Base-by-base conservation (phyloP, 2,113 vertebrate genomes). In the Gallinago undulata region DNA sequence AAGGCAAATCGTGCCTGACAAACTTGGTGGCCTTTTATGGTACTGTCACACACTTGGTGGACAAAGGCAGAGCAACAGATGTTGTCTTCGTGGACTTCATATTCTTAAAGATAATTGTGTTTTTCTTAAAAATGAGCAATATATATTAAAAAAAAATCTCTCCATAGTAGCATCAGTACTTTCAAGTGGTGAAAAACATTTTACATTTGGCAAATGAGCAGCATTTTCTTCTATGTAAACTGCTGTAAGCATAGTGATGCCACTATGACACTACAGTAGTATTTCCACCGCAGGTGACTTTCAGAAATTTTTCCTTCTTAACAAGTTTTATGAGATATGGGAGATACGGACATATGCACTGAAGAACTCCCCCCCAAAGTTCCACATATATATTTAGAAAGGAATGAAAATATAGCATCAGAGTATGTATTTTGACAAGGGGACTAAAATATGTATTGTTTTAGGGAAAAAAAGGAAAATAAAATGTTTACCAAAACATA, bases 201-300 rank as follows among this genome's bases (percentile, higher is more conserved):
- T 81, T 82, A 84, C 6, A 31, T 39, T 50, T 64, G 30, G 27
- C 35, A 93, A 78, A 94, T 22, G 24, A 78, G 12, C n/a, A 86
- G 24, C 85, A 69, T 73, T 92, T 96, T 91, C 56, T 96, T 91
- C 59, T 69, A 23, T 68, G 37, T 72, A 74, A 93, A 92, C 66
- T 86, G 25, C 31, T 90, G 35, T 56, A 73, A 89, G 88, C n/a
- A 68, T 64, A 81, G 39, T 48, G 53, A 89, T 94, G 35, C 21
- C 57, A 73, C 51, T 48, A 33, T 67, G 62, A 90, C 39, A 73
- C n/a, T 66, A 33, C n/a, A 91, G 31, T 17, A 74, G 39, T 86
- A 82, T 95, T 96, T 97, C 51, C 74, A 51, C 30, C 77, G 22
- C 19, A 11, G 28, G 19, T 82, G 59, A 72, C 45, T 50, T 87